Percentiles rank a stretch among this genome's conserved stretches.
Conservation (phyloP, 2,113 vertebrate species). For the Pangasianodon gigas region DNA sequence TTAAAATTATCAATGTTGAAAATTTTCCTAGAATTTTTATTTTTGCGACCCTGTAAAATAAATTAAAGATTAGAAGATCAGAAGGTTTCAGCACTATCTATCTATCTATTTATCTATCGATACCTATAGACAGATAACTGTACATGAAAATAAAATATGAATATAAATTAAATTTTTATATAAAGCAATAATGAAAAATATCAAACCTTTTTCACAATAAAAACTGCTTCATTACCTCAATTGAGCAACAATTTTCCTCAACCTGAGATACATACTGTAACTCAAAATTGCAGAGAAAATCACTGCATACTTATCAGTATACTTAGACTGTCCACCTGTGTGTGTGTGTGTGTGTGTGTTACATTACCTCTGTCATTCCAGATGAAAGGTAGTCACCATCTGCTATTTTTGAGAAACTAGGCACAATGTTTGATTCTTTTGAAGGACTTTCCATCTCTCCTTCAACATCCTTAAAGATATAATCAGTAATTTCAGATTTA, state of each 20-base stretch:
- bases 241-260: no score
- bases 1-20: not conserved
- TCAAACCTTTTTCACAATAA: not conserved
- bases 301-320: not conserved
- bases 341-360: not conserved
- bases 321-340: not conserved
- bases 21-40: not conserved
- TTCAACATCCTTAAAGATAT: conserved; percentile 57
- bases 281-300: not conserved
- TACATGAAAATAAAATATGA: no score
- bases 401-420: conserved; percentile 68
- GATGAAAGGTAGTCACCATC: conserved; percentile 57
- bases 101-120: no score
- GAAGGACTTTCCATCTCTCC: conserved; percentile 56
- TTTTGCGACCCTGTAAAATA: not conserved
- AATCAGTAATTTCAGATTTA: not conserved
- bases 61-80: not conserved
- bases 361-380: conserved; percentile 67
- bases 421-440: conserved; percentile 59
- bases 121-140: no score
- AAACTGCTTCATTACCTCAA: no score
- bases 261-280: no score
- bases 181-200: not conserved
- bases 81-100: no score
- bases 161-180: no score